Evolutionary conservation across 2,888 invertebrate genomes (phyloP).

Genomic region (Phytoseiulus persimilis): DNA sequence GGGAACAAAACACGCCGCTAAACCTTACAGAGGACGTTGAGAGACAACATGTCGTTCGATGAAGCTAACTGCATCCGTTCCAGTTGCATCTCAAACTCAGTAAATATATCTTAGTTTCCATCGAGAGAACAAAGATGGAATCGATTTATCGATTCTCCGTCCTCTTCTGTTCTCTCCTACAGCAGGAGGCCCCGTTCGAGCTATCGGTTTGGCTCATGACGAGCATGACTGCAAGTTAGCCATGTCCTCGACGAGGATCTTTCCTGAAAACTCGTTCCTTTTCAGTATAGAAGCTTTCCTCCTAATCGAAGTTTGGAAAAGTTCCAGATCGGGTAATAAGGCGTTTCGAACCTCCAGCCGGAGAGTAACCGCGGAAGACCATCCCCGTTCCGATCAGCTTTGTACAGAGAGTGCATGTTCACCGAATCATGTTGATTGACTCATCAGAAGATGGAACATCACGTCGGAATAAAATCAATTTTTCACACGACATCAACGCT

Average conservation of each 20-base stretch:
- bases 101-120: neutral
- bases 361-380: neutral
- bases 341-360: neutral
- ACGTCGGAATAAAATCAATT: too few relatives aligned
- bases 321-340: neutral
- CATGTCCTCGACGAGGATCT: too few relatives aligned
- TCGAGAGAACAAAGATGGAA: too few relatives aligned
- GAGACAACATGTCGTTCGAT: neutral
- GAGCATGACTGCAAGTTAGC: too few relatives aligned
- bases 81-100: constrained; percentile 20
- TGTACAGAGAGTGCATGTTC: neutral
- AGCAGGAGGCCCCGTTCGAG: too few relatives aligned
- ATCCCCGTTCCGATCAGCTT: neutral
- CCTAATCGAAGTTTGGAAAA: neutral
- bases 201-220: too few relatives aligned
- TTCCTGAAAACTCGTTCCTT: too few relatives aligned
- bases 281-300: too few relatives aligned
- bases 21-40: neutral
- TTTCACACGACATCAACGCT: too few relatives aligned
- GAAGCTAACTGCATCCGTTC: constrained; percentile 9
- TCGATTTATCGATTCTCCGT: too few relatives aligned
- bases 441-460: too few relatives aligned
- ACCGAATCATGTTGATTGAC: neutral
- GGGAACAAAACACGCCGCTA: neutral
- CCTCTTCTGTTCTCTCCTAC: too few relatives aligned